These are phyloP conservation scores for Eremophila alpestris DNA, from an alignment of 2,797 vertebrate genomes.

Conservation along the genomic window DNA sequence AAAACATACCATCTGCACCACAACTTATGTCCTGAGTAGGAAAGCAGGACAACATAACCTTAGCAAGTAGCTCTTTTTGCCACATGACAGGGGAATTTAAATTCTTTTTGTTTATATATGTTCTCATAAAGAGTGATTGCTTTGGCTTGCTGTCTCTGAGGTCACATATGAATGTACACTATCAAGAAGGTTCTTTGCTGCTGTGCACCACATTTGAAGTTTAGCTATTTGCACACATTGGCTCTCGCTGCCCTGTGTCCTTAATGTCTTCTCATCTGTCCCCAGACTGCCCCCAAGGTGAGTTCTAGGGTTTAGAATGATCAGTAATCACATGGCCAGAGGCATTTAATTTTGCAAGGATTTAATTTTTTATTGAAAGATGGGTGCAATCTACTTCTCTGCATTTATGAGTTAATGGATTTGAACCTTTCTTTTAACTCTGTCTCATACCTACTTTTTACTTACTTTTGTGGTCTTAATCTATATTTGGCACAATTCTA, in stretches of 20 bases:
- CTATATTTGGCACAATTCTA: background rate
- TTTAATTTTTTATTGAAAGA: background rate
- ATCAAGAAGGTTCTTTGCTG: background rate
- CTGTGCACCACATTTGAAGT: background rate
- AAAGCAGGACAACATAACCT: background rate
- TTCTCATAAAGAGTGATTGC: background rate
- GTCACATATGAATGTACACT: background rate
- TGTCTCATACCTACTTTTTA: background rate
- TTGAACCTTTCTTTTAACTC: background rate
- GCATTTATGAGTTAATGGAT: background rate
- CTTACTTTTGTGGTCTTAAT: background rate
- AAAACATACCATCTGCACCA: background rate
- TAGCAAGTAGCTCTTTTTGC: background rate
- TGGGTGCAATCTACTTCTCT: background rate
- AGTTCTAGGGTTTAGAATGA: background rate
- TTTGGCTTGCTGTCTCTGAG: background rate
- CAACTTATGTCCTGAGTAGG: background rate
- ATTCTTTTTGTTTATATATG: background rate
- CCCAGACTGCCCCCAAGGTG: background rate
- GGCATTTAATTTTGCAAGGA: background rate
- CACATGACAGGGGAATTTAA: background rate
- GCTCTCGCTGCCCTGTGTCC: background rate
- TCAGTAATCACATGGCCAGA: background rate
- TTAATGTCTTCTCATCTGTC: background rate
- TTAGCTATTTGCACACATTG: accelerated